Evolutionary conservation across 2,888 invertebrate genomes (phyloP).

Genomic region (Drosophila histrio): DNA sequence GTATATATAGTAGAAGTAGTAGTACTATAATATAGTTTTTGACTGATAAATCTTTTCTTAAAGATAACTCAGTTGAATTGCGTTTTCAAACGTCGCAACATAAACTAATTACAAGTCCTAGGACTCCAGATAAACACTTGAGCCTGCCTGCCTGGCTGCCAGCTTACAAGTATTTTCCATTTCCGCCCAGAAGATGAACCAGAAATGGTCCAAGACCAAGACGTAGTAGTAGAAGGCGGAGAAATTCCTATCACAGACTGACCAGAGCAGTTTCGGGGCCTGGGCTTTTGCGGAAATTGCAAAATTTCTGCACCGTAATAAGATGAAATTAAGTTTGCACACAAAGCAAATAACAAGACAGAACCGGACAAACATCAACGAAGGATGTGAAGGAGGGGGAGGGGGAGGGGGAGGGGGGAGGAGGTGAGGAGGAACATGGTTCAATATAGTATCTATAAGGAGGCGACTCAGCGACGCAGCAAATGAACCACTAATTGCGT

Average conservation of each 20-base stretch:
- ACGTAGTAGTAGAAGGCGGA: slow-evolving; percentile 4
- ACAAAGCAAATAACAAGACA: slow-evolving; percentile 51
- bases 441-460: slow-evolving; percentile 28
- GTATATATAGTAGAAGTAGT: too few species aligned
- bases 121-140: slow-evolving; percentile 57
- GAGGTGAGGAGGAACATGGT: slow-evolving; percentile 2
- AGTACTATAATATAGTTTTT: too few species aligned
- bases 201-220: slow-evolving; percentile 40
- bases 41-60: not conserved
- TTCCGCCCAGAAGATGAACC: slow-evolving; percentile 53
- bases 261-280: slow-evolving; percentile 24
- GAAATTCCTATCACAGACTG: slow-evolving; percentile 24
- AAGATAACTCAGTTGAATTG: not conserved
- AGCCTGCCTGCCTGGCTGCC: slow-evolving; percentile 5
- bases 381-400: not conserved
- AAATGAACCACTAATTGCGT: slow-evolving; percentile 83
- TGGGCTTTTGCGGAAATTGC: slow-evolving; percentile 68
- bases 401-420: not conserved
- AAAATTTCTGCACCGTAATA: slow-evolving; percentile 79
- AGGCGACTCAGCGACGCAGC: slow-evolving; percentile 65
- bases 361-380: slow-evolving; percentile 39
- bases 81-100: not conserved
- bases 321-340: slow-evolving; percentile 77
- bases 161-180: slow-evolving; percentile 63
- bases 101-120: slow-evolving; percentile 49